Base-by-base conservation (phyloP, 2,888 invertebrate genomes). In the Pasiphila rectangulata region DNA sequence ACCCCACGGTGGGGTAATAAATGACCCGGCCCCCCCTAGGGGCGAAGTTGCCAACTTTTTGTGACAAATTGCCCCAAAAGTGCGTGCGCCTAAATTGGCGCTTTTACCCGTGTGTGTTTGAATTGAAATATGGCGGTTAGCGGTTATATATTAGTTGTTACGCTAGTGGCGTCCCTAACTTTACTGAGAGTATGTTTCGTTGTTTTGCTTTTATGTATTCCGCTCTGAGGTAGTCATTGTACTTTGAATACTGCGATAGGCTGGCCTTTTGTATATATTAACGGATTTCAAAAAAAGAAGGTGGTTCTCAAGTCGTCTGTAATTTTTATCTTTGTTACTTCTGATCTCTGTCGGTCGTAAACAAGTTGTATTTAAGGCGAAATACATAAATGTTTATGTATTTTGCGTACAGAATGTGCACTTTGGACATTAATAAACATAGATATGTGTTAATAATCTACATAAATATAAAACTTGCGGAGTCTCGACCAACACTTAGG, bases 1-100 rank as follows among this genome's bases (percentile, higher is more conserved):
- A n/a, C n/a, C n/a, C n/a, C n/a, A 44, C 24, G 43, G 59, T 67
- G 54, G 66, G 64, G 67, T 82, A 79, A 83, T 84, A 84, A 86
- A 85, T 85, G 85, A 83, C 75, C 63, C 59, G 51, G 55, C 56
- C 65, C 61, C 59, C 71, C 74, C 69, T 55, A 52, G 75, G 83
- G 83, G 75, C 65, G 67, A 75, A 79, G 77, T 80, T 75, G 75
- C 72, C 72, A 82, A 85, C 83, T 86, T 86, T 86, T 84, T 84
- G 81, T 87, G 86, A 85, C 86, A 87, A 85, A 86, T 86, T 84
- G 76, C 81, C 69, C 68, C 72, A 71, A 81, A 80, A 83, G 83
- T 83, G 76, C 80, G 79, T 78, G 67, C 51, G 65, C 64, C 75
- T 78, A 79, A 80, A 62, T 61, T 59, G 56, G 56, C 34, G 56